Conservation (phyloP, 2,888 invertebrate species). For the Drosophila gaucha region DNA sequence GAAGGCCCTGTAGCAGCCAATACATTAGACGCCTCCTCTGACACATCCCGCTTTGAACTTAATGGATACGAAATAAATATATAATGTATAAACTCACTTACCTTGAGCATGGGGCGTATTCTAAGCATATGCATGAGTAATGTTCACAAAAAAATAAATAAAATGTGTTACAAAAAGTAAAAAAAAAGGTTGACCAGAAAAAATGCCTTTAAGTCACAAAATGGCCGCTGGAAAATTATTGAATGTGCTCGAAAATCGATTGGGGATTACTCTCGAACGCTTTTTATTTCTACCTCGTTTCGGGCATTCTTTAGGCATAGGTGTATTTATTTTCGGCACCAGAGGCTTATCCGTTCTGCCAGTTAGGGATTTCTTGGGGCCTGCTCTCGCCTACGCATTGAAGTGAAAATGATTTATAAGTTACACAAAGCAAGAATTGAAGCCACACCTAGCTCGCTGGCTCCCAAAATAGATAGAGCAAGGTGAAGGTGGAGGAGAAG, state of each 20-base stretch:
- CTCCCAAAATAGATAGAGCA: conserved; percentile 20
- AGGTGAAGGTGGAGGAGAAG: background rate
- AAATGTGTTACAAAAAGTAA: conserved; percentile 3
- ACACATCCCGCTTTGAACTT: conserved; percentile 79
- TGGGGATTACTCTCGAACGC: conserved; percentile 73
- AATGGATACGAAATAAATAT: conserved; percentile 80
- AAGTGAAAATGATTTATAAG: conserved; percentile 74
- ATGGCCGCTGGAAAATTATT: conserved; percentile 71
- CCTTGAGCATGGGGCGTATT: conserved; percentile 18
- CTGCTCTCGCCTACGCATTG: conserved; percentile 61
- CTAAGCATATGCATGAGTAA: conserved; percentile 64
- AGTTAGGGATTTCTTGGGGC: conserved; percentile 32
- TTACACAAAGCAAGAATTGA: conserved; percentile 69
- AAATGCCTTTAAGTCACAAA: conserved; percentile 69
- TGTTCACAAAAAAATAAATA: conserved; percentile 34
- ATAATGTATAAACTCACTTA: conserved; percentile 72
- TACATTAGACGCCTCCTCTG: conserved; percentile 69
- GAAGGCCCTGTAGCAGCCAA: conserved; percentile 45
- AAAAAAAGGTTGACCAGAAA: conserved; percentile 52
- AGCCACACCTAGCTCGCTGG: conserved; percentile 48
- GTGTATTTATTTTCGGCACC: conserved; percentile 68
- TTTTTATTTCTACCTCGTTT: conserved; percentile 76
- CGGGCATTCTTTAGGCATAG: conserved; percentile 25
- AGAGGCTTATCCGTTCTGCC: conserved; percentile 45
- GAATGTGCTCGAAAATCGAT: conserved; percentile 71